A percentile compares a stretch with the other conserved stretches of the same genome.
These are phyloP conservation scores for Oostethus manadensis DNA, from an alignment of 2,113 vertebrate species.

Conservation along the genomic window DNA sequence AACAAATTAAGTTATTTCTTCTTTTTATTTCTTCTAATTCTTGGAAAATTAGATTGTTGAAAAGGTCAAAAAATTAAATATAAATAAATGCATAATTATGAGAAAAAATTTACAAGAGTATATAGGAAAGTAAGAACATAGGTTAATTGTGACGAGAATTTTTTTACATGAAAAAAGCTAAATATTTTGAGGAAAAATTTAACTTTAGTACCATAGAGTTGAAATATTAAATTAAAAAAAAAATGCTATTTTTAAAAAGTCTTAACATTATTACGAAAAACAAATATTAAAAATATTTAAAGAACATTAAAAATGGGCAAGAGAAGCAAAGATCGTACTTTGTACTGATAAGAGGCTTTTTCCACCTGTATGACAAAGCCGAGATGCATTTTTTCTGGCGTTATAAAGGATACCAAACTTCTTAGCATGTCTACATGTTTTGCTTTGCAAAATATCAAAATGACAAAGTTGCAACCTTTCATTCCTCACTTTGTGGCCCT, in stretches of 20 bases:
- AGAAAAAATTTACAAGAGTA: neutral
- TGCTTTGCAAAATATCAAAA: too few relatives aligned
- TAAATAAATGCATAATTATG: neutral
- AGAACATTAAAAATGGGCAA: neutral
- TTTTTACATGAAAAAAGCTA: neutral
- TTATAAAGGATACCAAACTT: too few relatives aligned
- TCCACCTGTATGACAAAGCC: too few relatives aligned
- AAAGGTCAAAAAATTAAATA: too few relatives aligned
- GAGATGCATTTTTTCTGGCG: too few relatives aligned
- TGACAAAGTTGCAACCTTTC: neutral
- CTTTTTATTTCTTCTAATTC: too few relatives aligned
- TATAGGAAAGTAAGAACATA: neutral
- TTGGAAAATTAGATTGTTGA: too few relatives aligned
- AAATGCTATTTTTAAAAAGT: neutral
- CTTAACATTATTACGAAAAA: neutral
- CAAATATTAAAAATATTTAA: neutral
- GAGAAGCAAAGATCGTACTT: too few relatives aligned
- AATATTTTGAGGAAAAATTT: too few relatives aligned
- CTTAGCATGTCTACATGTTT: neutral
- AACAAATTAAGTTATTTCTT: too few relatives aligned
- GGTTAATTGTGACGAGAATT: neutral
- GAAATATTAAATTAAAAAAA: neutral
- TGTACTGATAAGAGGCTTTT: too few relatives aligned
- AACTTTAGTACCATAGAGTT: too few relatives aligned
- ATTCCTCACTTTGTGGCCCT: neutral